phyloP scores from a whole-genome alignment of 2,113 vertebrate genomes.

The Circaetus cinerascens region DNA sequence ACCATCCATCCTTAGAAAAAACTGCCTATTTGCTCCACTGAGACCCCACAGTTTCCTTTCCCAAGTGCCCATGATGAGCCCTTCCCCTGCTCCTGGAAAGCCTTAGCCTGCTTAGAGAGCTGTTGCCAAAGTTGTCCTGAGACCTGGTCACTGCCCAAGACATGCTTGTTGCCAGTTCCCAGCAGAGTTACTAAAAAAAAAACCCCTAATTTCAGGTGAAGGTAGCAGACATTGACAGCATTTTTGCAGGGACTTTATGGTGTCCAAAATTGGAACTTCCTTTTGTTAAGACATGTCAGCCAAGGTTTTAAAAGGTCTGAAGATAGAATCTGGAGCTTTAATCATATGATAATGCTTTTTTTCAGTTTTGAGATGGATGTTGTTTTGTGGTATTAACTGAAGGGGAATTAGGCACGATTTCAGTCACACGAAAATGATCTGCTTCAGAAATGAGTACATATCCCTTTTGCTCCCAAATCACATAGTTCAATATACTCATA shows the following conservation, averaged over 20 bases:
- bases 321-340: neutral
- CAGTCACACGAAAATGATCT: neutral
- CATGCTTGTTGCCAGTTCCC: neutral
- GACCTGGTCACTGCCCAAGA: neutral
- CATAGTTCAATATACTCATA: neutral
- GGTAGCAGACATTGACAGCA: neutral
- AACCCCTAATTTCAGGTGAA: neutral
- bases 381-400: neutral
- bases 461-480: neutral
- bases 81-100: neutral
- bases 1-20: neutral
- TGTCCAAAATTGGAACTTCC: neutral
- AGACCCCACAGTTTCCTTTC: neutral
- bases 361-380: neutral
- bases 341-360: neutral
- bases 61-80: neutral
- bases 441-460: neutral
- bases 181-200: neutral
- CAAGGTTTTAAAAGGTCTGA: neutral
- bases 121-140: neutral
- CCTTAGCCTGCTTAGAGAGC: neutral
- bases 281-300: neutral
- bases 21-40: neutral
- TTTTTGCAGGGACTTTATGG: neutral
- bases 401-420: neutral